These are phyloP conservation scores for Drosophila hamatofila DNA, from an alignment of 2,888 invertebrate species.

Conservation along the genomic window DNA sequence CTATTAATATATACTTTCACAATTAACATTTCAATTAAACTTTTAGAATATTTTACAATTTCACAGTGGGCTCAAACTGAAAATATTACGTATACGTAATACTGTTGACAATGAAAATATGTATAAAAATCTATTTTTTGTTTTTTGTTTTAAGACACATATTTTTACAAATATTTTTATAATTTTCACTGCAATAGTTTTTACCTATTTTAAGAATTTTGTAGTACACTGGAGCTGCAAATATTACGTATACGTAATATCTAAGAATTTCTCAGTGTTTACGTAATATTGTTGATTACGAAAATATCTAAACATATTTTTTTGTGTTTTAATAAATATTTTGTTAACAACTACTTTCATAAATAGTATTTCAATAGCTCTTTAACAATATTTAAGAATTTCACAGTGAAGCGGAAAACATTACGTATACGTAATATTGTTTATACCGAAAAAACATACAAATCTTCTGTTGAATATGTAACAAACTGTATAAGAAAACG, in stretches of 20 bases:
- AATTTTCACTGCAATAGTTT: not conserved
- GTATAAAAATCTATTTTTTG: not conserved
- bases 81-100: slow-evolving; percentile 1
- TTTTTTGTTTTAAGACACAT: not conserved
- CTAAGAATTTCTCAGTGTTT: no score
- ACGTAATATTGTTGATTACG: no score
- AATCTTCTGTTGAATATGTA: no score
- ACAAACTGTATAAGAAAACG: no score
- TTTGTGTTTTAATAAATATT: no score
- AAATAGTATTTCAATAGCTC: no score
- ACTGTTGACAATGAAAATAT: not conserved
- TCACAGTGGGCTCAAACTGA: not conserved
- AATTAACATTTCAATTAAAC: not conserved
- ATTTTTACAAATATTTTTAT: not conserved
- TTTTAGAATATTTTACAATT: not conserved
- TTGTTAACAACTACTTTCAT: no score
- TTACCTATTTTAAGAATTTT: not conserved
- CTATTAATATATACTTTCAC: not conserved
- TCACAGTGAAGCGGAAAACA: no score
- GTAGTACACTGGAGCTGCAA: not conserved
- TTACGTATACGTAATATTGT: no score
- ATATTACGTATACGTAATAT: slow-evolving; percentile 2
- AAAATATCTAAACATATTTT: no score
- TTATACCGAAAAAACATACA: no score
- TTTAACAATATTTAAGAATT: no score